Evolutionary conservation across 2,797 vertebrate species (phyloP), one percentile per base, ranked within the genome.

Genomic region (Pseudochaenichthys georgianus): DNA sequence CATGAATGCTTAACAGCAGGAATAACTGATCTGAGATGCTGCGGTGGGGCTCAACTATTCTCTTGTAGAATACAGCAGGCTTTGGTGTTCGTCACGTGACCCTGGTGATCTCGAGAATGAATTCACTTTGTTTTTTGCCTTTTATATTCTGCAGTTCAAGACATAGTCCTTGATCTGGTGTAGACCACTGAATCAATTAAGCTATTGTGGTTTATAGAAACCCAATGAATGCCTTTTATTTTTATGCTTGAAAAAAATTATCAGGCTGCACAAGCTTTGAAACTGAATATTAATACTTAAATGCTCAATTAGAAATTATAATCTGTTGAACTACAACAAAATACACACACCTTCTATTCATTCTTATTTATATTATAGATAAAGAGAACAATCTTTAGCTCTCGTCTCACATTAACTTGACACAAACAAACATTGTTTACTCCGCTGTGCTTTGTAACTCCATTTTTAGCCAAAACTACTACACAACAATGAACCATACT

Each of bases 121-220:
- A 67, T 83, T 63, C 47, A 15, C 58, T 78, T 70, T 61, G 28
- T 45, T 64, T 73, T 48, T 61, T 62, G 21, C 50, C 38, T 46
- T 15, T 65, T 64, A 15, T 13, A 42, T 58, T 79, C 43, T 62
- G 64, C 50, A 47, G 52, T 86, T 81, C 42, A 75, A 78, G 64
- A 13, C 28, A 15, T 9, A 41, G 75, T 64, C 86, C 83, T 83
- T 82, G 66, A 80, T 69, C 53, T 71, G 53, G 75, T 71, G 47
- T 51, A 54, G 69, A 74, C 47, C 80, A 83, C 84, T 73, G n/a
- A 83, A 76, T 80, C 43, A 48, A 48, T 72, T 73, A 28, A 28
- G 28, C 28, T 28, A 28, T 28, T 28, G 28, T 28, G 28, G 28
- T 28, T 28, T 28, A 28, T 28, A 4, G 28, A 28, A 28, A 28